Conservation (phyloP, 2,797 vertebrate species). For the Schizopygopsis malacanthus region DNA sequence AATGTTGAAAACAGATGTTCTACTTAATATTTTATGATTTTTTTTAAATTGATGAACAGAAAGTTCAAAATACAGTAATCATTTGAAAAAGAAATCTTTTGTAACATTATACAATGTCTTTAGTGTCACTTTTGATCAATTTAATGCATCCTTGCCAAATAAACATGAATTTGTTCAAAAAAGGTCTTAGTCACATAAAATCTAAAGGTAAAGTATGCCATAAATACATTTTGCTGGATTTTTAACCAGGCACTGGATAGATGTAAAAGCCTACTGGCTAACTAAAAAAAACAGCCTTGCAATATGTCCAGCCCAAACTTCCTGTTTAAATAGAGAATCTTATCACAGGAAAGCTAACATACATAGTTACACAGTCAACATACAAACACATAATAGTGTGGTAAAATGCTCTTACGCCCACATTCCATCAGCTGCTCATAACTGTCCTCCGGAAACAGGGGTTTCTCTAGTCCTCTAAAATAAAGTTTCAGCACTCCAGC, state of each 20-base stretch:
- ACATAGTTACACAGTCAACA: neutral
- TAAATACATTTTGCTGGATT: too few species aligned
- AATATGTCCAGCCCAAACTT: neutral
- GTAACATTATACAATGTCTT: neutral
- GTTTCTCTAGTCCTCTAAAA: conserved; percentile 84
- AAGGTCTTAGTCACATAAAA: neutral
- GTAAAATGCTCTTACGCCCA: conserved; percentile 70
- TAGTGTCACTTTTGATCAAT: neutral
- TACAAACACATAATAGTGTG: neutral
- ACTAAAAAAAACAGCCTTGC: neutral
- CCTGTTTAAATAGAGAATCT: neutral
- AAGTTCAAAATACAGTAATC: neutral
- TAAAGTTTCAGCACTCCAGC: conserved; percentile 90
- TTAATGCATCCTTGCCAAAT: neutral
- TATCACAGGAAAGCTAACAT: neutral
- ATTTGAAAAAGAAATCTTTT: neutral
- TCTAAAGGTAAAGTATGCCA: neutral
- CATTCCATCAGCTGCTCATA: conserved; percentile 80
- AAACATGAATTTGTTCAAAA: neutral
- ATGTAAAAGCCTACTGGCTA: neutral
- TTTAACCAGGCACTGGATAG: neutral
- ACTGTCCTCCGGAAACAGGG: conserved; percentile 83
- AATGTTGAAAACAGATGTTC: too few species aligned
- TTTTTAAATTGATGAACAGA: too few species aligned
- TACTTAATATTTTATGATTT: too few species aligned